Evolutionary conservation across 2,113 vertebrate species (phyloP).

Genomic region (Cyprinodon variegatus): DNA sequence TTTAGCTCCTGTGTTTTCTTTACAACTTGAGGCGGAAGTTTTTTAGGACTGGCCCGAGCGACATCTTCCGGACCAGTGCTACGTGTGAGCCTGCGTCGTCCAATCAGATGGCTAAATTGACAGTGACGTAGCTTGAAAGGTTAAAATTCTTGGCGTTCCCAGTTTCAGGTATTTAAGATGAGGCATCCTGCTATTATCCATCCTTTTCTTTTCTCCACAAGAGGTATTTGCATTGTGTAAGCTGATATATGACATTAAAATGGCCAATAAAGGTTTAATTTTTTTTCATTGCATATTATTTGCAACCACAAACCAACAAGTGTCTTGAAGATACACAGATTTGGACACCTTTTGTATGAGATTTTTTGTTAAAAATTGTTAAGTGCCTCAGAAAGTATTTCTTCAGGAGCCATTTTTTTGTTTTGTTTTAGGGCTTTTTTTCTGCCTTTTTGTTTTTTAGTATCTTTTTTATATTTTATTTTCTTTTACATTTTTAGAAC

Average conservation of each 20-base stretch:
- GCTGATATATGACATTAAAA: not conserved
- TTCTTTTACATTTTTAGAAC: too few relatives aligned
- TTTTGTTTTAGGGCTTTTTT: too few relatives aligned
- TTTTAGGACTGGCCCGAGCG: constrained; percentile 69
- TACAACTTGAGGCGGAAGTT: constrained; percentile 81
- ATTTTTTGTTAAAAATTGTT: too few relatives aligned
- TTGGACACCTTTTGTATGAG: too few relatives aligned
- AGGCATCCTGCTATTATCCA: not conserved
- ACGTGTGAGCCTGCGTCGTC: constrained; percentile 49
- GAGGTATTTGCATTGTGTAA: not conserved
- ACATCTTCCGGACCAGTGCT: constrained; percentile 73
- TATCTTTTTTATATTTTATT: too few relatives aligned
- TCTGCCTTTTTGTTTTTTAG: too few relatives aligned
- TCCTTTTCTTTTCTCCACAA: not conserved
- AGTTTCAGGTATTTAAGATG: not conserved
- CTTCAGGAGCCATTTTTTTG: too few relatives aligned
- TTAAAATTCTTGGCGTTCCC: not conserved
- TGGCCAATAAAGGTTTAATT: not conserved
- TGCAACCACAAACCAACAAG: too few relatives aligned
- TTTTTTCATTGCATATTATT: too few relatives aligned
- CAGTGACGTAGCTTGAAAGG: constrained; percentile 17
- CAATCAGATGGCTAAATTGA: constrained; percentile 52
- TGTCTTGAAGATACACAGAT: too few relatives aligned
- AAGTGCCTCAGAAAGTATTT: too few relatives aligned
- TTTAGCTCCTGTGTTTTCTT: constrained; percentile 76